phyloP scores from a whole-genome alignment of 2,888 invertebrate species.

The Pheosia gnoma region DNA sequence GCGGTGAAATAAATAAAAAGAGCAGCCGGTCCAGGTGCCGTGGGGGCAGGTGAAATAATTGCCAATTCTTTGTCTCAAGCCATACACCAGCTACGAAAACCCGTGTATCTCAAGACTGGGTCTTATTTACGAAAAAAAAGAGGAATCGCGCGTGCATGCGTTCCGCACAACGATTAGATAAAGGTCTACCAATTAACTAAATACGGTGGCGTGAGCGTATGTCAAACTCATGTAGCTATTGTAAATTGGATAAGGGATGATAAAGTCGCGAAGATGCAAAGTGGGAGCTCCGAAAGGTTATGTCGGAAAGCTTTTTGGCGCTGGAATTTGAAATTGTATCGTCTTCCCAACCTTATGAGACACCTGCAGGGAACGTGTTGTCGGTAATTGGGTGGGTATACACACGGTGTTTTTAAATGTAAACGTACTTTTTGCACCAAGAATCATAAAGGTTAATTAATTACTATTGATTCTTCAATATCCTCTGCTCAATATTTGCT shows the following conservation, averaged over 20 bases:
- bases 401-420: not conserved
- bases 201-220: slow-evolving; percentile 22
- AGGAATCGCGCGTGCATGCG: not conserved
- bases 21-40: slow-evolving; percentile 79
- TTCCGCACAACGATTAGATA: slow-evolving; percentile 32
- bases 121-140: slow-evolving; percentile 55
- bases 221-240: slow-evolving; percentile 6
- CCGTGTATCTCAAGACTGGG: slow-evolving; percentile 61
- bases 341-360: not conserved
- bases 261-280: not conserved
- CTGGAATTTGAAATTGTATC: not conserved
- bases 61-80: slow-evolving; percentile 82
- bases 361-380: slow-evolving; percentile 1
- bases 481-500: no score
- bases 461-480: no score
- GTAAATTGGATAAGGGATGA: slow-evolving; percentile 4
- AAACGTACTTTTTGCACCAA: not conserved
- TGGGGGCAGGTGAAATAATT: slow-evolving; percentile 82
- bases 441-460: not conserved
- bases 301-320: slow-evolving; percentile 3
- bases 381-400: slow-evolving; percentile 4
- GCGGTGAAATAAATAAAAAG: slow-evolving; percentile 81
- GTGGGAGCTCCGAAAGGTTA: slow-evolving; percentile 5
- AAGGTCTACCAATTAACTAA: slow-evolving; percentile 22
- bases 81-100: slow-evolving; percentile 67